Evolutionary conservation across 2,888 invertebrate genomes (phyloP).

Genomic region (Carabus problematicus): DNA sequence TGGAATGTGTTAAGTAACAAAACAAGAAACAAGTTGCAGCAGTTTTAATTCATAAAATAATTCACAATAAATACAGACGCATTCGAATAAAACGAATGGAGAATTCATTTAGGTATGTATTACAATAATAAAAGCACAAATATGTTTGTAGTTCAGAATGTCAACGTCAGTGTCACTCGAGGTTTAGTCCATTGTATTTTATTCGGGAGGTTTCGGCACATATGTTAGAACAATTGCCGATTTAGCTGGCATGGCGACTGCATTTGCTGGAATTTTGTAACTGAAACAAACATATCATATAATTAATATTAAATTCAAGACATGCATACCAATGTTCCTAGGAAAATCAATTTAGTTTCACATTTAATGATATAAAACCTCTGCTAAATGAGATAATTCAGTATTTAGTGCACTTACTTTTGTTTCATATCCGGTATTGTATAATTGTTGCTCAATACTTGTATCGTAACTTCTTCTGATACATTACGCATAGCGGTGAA

Average conservation of each 20-base stretch:
- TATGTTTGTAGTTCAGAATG: slow-evolving; percentile 14
- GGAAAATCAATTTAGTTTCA: background rate
- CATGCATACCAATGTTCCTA: background rate
- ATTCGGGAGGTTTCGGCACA: slow-evolving; percentile 62
- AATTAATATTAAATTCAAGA: background rate
- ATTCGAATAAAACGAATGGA: slow-evolving; percentile 29
- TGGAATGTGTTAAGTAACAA: slow-evolving; percentile 1
- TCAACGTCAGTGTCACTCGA: slow-evolving; percentile 6
- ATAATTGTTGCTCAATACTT: slow-evolving; percentile 64
- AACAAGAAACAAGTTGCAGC: background rate
- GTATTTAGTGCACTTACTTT: slow-evolving; percentile 1
- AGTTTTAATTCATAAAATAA: slow-evolving; percentile 14
- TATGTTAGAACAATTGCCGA: slow-evolving; percentile 74
- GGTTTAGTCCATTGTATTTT: no score
- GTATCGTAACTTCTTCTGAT: slow-evolving; percentile 69
- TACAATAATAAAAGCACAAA: slow-evolving; percentile 25
- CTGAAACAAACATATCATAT: slow-evolving; percentile 59
- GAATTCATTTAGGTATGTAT: slow-evolving; percentile 3
- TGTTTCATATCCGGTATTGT: slow-evolving; percentile 41
- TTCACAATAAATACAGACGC: slow-evolving; percentile 29
- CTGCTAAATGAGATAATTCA: background rate
- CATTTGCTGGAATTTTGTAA: slow-evolving; percentile 64
- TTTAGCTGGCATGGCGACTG: slow-evolving; percentile 67
- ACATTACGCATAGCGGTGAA: slow-evolving; percentile 63
- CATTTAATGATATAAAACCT: background rate